Percentiles rank a stretch among this genome's conserved stretches.
These are phyloP conservation scores for Andinoacara biseriatus DNA, from an alignment of 2,113 vertebrate genomes.

Conservation along the genomic window DNA sequence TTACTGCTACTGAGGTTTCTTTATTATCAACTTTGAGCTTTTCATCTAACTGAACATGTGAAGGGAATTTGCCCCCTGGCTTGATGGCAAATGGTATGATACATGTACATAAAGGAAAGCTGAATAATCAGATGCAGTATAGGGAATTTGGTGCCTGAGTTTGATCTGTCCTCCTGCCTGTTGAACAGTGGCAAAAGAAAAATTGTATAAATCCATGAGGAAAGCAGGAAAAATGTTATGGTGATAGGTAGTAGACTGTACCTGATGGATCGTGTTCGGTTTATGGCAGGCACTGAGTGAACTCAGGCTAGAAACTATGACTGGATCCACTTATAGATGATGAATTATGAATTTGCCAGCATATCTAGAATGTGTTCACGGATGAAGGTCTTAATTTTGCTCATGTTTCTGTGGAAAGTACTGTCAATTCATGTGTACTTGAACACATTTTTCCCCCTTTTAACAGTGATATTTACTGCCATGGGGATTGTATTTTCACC, in stretches of 20 bases:
- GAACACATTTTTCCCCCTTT: background rate
- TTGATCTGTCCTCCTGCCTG: slow-evolving; percentile 6
- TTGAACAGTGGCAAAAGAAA: background rate
- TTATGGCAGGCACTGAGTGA: background rate
- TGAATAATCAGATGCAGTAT: slow-evolving; percentile 10
- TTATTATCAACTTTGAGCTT: background rate
- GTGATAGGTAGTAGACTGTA: background rate
- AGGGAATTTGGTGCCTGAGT: background rate
- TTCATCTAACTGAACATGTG: background rate
- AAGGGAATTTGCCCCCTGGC: background rate
- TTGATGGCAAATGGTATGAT: background rate
- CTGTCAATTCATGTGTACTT: background rate
- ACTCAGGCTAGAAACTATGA: background rate
- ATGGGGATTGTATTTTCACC: background rate
- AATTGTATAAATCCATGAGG: background rate
- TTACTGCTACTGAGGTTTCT: background rate
- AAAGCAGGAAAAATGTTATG: background rate
- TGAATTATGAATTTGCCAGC: background rate
- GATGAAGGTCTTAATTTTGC: background rate
- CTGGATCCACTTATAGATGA: background rate
- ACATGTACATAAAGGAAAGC: slow-evolving; percentile 2
- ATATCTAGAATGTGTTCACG: background rate
- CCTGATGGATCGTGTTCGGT: background rate
- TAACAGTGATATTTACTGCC: background rate
- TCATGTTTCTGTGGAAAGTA: background rate